Base-by-base conservation (phyloP, 2,888 invertebrate genomes). In the Augiades crinisus region DNA sequence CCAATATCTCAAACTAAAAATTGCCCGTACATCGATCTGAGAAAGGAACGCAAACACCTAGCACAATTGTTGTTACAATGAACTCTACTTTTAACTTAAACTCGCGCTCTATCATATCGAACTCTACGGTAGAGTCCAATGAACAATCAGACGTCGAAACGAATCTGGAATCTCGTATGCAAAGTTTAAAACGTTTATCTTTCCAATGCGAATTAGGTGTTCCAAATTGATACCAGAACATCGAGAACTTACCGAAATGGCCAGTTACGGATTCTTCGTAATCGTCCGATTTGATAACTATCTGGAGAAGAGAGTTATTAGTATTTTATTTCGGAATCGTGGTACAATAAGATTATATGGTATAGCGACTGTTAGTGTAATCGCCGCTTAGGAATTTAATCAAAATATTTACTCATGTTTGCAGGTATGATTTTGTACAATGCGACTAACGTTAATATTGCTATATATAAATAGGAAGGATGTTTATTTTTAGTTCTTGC, bases 161-260 rank as follows among this genome's bases (percentile, higher is more conserved):
- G 61, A 56, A 64, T 63, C 60, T 62, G 61, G 59, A 67, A 67
- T 64, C 61, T 58, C 57, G 61, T 68, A 70, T 68, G 65, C 65
- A 61, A 69, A 72, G 61, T 57, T 63, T 62, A 60, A 65, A 68
- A 64, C 63, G 61, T 58, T 63, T 50, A 50, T 50, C 34, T 50
- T 50, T 50, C 49, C 59, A 61, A 62, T 65, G 70, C 61, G 61
- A 61, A 66, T 63, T 65, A 64, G 68, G 70, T 59, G 68, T 68
- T 63, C 59, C 54, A 63, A 73, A 73, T 75, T 68, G 61, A 63
- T 64, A 64, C 62, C n/a, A n/a, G 53, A 58, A 27, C 27, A 5
- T 27, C 27, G 10, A n/a, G 59, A 60, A 60, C 52, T 36, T 58
- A 54, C 56, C 50, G 46, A 54, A 65, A 55, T 60, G 59, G 58